Evolutionary conservation across 2,797 vertebrate species (phyloP).

Genomic region (Artibeus lituratus): DNA sequence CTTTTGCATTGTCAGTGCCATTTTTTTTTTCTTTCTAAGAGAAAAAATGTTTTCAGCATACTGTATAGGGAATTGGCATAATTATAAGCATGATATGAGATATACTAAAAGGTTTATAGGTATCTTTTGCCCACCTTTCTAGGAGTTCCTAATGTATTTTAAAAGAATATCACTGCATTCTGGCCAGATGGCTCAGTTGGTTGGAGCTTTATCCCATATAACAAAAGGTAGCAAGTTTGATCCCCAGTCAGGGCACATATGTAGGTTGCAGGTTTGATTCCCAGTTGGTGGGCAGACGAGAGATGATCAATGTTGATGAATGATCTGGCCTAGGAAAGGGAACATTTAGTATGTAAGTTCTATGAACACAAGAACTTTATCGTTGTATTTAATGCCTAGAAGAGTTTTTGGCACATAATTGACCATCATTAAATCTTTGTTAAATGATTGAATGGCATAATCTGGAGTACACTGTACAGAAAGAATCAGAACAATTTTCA

Average conservation of each 20-base stretch:
- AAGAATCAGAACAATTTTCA: slow-evolving; percentile 4
- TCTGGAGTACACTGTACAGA: not conserved
- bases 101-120: not conserved
- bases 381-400: not conserved
- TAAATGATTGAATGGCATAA: not conserved
- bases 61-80: not conserved
- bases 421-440: not conserved
- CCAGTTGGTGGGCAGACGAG: not conserved
- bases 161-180: not conserved
- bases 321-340: not conserved
- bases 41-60: not conserved
- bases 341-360: not conserved
- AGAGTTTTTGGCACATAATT: not conserved
- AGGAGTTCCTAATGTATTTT: not conserved
- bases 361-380: not conserved
- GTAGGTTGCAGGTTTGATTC: too few species aligned
- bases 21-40: not conserved
- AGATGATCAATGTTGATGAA: not conserved
- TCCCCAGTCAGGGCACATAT: not conserved
- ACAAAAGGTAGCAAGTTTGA: not conserved
- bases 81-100: not conserved
- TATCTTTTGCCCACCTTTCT: slow-evolving; percentile 24
- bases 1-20: not conserved
- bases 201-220: not conserved
- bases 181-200: not conserved